These are phyloP conservation scores for Grammomys surdaster DNA, from an alignment of 2,113 vertebrate species.

Conservation along the genomic window DNA sequence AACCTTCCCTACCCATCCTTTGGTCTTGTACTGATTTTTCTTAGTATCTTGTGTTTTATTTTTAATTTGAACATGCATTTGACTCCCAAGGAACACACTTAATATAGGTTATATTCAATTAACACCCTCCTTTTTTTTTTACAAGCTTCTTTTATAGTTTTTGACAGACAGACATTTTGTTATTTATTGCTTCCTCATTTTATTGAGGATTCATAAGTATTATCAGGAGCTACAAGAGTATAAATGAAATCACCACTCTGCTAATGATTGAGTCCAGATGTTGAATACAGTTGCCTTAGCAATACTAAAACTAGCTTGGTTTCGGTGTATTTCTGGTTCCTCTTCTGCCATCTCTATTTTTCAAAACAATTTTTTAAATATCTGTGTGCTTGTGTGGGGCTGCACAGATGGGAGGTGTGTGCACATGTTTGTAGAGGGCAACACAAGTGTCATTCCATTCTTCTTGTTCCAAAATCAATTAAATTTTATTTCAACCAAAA, in stretches of 20 bases:
- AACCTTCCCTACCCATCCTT: not conserved
- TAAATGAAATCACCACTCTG: not conserved
- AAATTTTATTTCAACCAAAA: not conserved
- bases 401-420: not conserved
- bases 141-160: constrained; percentile 45
- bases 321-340: not conserved
- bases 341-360: not conserved
- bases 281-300: not conserved
- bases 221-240: not conserved
- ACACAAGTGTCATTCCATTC: not conserved
- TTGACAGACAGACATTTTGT: constrained; percentile 30
- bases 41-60: constrained; percentile 32
- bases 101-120: not conserved
- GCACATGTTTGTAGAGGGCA: not conserved
- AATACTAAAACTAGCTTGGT: not conserved
- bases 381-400: not conserved
- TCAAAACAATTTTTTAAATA: not conserved
- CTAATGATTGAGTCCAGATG: not conserved
- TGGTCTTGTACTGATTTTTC: constrained; percentile 5
- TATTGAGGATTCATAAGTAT: constrained; percentile 19
- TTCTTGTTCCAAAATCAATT: not conserved
- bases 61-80: not conserved
- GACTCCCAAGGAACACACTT: not conserved
- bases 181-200: constrained; percentile 31
- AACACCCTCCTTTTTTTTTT: not conserved